phyloP scores from a whole-genome alignment of 2,888 invertebrate species.

The Mesoligia furuncula region DNA sequence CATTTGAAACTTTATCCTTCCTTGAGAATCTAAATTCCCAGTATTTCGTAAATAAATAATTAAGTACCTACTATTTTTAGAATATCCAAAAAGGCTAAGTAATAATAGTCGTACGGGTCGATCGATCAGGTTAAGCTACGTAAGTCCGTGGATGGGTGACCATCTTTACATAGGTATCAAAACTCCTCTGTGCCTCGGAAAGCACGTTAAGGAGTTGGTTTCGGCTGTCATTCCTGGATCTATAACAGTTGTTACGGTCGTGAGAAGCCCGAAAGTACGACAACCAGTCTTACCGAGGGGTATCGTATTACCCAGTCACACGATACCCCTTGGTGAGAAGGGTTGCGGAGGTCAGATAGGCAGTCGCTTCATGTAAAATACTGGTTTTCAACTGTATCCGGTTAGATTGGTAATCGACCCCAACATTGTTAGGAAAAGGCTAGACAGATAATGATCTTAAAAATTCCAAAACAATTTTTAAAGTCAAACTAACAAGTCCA shows the following conservation, averaged over 20 bases:
- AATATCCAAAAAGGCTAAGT: slow-evolving; percentile 7
- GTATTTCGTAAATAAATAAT: slow-evolving; percentile 41
- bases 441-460: slow-evolving; percentile 1
- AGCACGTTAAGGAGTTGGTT: too few species aligned
- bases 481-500: not conserved
- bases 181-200: not conserved
- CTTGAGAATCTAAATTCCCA: slow-evolving; percentile 5
- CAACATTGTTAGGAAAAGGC: not conserved
- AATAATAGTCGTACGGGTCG: too few species aligned
- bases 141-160: not conserved
- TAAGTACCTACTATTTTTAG: not conserved
- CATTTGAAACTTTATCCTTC: slow-evolving; percentile 34
- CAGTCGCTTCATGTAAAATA: not conserved
- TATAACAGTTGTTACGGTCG: not conserved
- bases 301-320: not conserved
- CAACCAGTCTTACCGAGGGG: not conserved
- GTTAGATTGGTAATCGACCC: too few species aligned
- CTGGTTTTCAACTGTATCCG: not conserved
- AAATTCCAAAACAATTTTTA: slow-evolving; percentile 18
- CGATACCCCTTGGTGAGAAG: too few species aligned
- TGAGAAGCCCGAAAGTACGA: not conserved
- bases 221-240: not conserved
- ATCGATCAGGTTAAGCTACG: too few species aligned
- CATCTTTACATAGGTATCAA: not conserved
- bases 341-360: not conserved